Evolutionary conservation across 2,113 vertebrate genomes (phyloP), one percentile per base, ranked within the genome.

Genomic region (Cyphomyrus discorhynchus): DNA sequence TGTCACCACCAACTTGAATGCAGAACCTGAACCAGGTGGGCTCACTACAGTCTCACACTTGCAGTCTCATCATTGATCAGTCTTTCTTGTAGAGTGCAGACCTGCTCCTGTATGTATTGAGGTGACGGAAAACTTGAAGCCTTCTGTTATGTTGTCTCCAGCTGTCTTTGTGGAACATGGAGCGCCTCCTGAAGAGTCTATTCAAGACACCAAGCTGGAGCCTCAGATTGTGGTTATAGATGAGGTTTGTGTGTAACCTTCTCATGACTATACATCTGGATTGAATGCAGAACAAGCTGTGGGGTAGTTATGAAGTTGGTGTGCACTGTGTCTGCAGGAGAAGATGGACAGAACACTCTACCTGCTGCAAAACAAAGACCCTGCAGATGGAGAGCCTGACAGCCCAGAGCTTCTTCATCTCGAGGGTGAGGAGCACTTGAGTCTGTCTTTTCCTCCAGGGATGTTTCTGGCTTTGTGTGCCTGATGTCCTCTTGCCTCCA

Each of bases 321-420:
- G 47, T 52, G 46, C 31, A n/a, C 6, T 90, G 39, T 88, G 0
- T 91, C 90, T 94, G 39, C 93, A 99, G 98, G 96, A 94, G 10
- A 99, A 98, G 93, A 99, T 99, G 98, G 97, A 99, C 95, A 96
- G 95, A 93, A 94, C 97, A 0, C 93, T 99, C 91, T 96, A 97
- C 49, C 93, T 98, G 8, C 96, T 99, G 21, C 98, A 97, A 95
- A 99, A 97, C 87, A 97, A 97, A 91, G 98, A 99, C 92, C 98
- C 98, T 46, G 96, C 97, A 0, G 96, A 98, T 92, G 90, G 96
- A 11, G 94, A 95, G 89, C 97, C 97, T 0, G 98, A 99, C 90
- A 94, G 96, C 27, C 85, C 94, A 13, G 97, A 98, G 74, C 97
- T 99, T 11, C 91, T 98, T 89, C 96, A 97, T 47, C 95, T 99